phyloP scores from a whole-genome alignment of 23 tunicate genomes.

The Phallusia fumigata region DNA sequence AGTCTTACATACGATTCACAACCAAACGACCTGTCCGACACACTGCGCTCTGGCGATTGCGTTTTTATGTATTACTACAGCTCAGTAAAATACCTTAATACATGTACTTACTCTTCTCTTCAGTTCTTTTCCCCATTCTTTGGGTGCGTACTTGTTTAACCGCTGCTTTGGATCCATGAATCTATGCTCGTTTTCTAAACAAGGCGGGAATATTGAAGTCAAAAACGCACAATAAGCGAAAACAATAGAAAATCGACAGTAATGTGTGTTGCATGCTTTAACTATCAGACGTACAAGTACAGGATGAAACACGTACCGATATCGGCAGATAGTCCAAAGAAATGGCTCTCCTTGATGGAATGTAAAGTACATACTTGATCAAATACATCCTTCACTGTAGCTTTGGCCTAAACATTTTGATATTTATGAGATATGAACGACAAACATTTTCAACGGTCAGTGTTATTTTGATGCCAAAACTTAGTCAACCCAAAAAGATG shows the following conservation, averaged over 20 bases:
- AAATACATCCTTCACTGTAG: slow-evolving; percentile 62
- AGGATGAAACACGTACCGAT: too few relatives aligned
- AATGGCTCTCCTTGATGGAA: slow-evolving; percentile 72
- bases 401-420: slow-evolving; percentile 52
- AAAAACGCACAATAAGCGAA: too few relatives aligned
- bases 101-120: slow-evolving; percentile 68
- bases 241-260: too few relatives aligned
- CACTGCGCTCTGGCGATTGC: neutral
- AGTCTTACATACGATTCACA: neutral
- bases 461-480: neutral
- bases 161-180: slow-evolving; percentile 74
- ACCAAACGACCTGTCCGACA: too few relatives aligned
- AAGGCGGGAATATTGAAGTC: neutral
- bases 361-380: slow-evolving; percentile 80
- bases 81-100: too few relatives aligned
- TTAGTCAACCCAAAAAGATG: neutral
- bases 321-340: slow-evolving; percentile 79
- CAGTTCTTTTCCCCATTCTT: slow-evolving; percentile 87
- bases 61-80: too few relatives aligned
- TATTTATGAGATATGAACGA: neutral
- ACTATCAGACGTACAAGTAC: too few relatives aligned
- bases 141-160: slow-evolving; percentile 81
- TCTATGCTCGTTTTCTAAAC: slow-evolving; percentile 78
- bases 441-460: neutral
- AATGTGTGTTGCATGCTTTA: too few relatives aligned